A percentile compares a stretch with the other conserved stretches of the same genome.
phyloP scores from a whole-genome alignment of 2,113 vertebrate species.

The Cephalopterus ornatus region DNA sequence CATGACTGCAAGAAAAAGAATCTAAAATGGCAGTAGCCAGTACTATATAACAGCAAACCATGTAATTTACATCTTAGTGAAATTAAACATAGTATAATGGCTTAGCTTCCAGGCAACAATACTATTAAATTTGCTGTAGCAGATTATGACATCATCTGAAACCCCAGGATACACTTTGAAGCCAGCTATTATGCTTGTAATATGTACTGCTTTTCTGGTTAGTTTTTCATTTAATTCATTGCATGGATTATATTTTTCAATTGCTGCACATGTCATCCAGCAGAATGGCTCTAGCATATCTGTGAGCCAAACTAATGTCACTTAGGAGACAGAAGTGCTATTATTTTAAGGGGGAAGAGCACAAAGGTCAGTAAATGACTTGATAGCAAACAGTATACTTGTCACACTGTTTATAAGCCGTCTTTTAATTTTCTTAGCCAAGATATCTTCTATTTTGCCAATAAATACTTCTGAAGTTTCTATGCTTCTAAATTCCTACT shows the following conservation, averaged over 20 bases:
- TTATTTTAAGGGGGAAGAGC: background rate
- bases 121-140: slow-evolving; percentile 74
- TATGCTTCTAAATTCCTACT: background rate
- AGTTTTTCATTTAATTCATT: slow-evolving; percentile 74
- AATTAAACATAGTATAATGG: slow-evolving; percentile 79
- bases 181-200: slow-evolving; percentile 63
- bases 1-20: slow-evolving; percentile 62
- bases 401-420: background rate
- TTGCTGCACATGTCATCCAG: background rate
- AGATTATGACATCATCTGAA: slow-evolving; percentile 82
- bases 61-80: slow-evolving; percentile 80
- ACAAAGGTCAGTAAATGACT: background rate
- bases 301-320: slow-evolving; percentile 13
- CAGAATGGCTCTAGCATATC: slow-evolving; percentile 10
- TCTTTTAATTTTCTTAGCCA: background rate
- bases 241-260: slow-evolving; percentile 42
- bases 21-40: slow-evolving; percentile 65
- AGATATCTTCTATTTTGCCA: background rate
- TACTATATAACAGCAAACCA: slow-evolving; percentile 64
- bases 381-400: background rate
- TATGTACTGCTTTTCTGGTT: slow-evolving; percentile 66
- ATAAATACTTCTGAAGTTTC: background rate
- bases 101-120: slow-evolving; percentile 78
- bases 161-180: slow-evolving; percentile 73
- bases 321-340: background rate